Base-by-base conservation (phyloP, 2,888 invertebrate genomes). In the Sussaba pulchella region DNA sequence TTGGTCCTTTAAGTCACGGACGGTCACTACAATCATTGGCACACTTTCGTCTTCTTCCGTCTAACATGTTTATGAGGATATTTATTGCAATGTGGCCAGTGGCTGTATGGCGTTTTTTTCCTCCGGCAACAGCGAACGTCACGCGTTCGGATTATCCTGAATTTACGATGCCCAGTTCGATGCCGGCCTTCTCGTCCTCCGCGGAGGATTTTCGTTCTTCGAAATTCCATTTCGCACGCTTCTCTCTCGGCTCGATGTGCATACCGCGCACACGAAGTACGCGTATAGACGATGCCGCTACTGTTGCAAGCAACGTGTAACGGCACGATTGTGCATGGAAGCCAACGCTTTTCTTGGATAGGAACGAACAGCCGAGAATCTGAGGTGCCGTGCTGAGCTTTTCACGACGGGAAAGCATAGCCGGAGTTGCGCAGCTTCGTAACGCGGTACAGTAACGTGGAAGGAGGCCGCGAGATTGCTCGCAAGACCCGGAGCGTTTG, bases 81-180 rank as follows among this genome's bases (percentile, higher is more conserved):
- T 57, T 9, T 9, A 8, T 31, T 31, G 8, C 36, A 17, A 9
- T 31, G 36, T 17, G 57, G 57, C 31, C 57, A 57, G 31, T 31
- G 14, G 9, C 9, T 57, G 21, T 57, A 9, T 8, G 0, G 3
- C 39, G n/a, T n/a, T n/a, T 61, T 54, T 12, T 54, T 67, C 8
- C 41, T 39, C 14, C 50, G 36, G 31, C 47, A 43, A 54, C 52
- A 57, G 59, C 77, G n/a, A 57, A 39, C 73, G 77, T n/a, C 72
- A 80, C 77, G 81, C 77, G 74, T 74, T 82, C 81, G 85, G 82
- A 86, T 86, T 86, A 86, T 76, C 77, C 54, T 63, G 66, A 85
- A 85, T 85, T 83, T 87, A 86, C 76, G 85, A 73, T 6, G 10
- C 73, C 63, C 74, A 54, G 41, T 41, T 50, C 41, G 69, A 45